Base-by-base conservation (phyloP, 2,797 vertebrate genomes). In the Gila robusta region DNA sequence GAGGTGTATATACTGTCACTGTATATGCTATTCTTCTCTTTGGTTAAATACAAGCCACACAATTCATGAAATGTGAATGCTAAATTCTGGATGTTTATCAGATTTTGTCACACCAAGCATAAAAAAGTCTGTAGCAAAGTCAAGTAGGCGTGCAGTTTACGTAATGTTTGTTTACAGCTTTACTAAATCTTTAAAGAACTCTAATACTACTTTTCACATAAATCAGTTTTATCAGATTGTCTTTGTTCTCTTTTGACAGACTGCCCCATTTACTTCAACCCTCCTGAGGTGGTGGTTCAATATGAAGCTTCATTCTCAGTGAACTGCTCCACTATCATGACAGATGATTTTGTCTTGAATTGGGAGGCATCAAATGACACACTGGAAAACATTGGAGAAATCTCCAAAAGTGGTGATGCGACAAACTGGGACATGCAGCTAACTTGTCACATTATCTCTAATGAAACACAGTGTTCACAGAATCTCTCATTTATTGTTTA, bases 331-430 rank as follows among this genome's bases (percentile, higher is more conserved):
- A 54, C 23, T 81, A n/a, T 0, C 1, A 5, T 8, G 74, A 0
- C 35, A 6, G 0, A 0, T 7, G 0, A 0, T 6, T 47, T 28
- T 0, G 1, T 0, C 5, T 76, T 94, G 2, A 88, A 89, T 49
- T 95, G 93, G 93, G 87, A 93, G 67, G 0, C 32, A 12, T 0
- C 16, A 1, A 0, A 6, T 4, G 89, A 82, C 59, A 10, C 66
- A 1, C 14, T 49, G 47, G 0, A 0, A 0, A 0, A 41, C 1
- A 0, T 0, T 12, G 0, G 2, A 1, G 0, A 0, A 0, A 0
- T 37, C 9, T 87, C 47, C n/a, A 93, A 89, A 93, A 79, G 0
- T 49, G 47, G 4, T 4, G 0, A 17, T 17, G 47, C 5, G 14
- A 49, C 47, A 17, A 49, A 49, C 47, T 49, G 47, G 47, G 47